These are phyloP conservation scores for Pteruthius melanotis DNA, from an alignment of 2,113 vertebrate genomes.

Conservation along the genomic window DNA sequence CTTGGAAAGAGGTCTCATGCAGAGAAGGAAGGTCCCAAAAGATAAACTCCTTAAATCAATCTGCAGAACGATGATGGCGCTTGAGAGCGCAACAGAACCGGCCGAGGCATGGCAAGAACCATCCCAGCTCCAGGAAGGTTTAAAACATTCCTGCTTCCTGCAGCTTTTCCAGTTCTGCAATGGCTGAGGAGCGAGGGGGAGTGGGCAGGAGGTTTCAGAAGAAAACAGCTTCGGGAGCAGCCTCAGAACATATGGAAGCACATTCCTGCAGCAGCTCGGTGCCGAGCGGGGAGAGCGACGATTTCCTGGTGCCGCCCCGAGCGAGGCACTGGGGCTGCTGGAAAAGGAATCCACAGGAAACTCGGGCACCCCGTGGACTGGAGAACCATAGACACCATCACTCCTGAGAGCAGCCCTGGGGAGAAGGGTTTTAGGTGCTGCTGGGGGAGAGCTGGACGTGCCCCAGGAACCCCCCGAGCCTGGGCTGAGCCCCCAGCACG, in stretches of 20 bases:
- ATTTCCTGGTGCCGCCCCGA: neutral
- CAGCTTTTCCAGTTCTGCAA: neutral
- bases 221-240: neutral
- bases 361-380: neutral
- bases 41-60: neutral
- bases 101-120: neutral
- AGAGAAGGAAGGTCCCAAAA: neutral
- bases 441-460: neutral
- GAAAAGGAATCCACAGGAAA: neutral
- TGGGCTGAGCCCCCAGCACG: neutral
- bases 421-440: neutral
- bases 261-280: neutral
- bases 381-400: accelerated
- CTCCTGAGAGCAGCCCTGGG: neutral
- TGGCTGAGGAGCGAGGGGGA: neutral
- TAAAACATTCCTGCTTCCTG: neutral
- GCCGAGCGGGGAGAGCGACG: neutral
- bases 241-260: neutral
- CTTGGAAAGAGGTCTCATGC: accelerated
- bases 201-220: neutral
- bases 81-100: accelerated
- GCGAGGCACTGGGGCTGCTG: neutral
- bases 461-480: neutral
- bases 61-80: accelerated
- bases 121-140: accelerated